These are phyloP conservation scores for Diuraphis noxia DNA, from an alignment of 1,140 invertebrate species.

Conservation along the genomic window DNA sequence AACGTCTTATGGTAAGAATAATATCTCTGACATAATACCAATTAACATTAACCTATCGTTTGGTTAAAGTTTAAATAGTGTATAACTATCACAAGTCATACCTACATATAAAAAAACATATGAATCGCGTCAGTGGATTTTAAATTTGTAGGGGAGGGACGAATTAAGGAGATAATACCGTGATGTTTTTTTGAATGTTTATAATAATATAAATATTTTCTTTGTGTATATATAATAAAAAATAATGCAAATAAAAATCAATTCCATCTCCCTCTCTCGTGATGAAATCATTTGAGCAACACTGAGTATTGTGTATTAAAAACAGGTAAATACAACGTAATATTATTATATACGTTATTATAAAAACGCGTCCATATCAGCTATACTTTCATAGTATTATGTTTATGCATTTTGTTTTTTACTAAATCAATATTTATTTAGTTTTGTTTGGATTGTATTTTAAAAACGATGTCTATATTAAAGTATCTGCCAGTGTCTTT, in stretches of 20 bases:
- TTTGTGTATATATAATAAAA: not conserved
- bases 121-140: not conserved
- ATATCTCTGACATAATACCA: not conserved
- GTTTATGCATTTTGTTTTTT: not conserved
- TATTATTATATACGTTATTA: not conserved
- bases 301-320: not conserved
- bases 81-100: not conserved
- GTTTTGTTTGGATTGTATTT: not conserved
- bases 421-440: not conserved
- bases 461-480: not conserved
- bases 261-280: too few relatives aligned
- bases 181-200: not conserved
- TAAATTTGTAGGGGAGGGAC: not conserved
- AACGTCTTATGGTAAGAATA: not conserved
- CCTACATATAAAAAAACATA: not conserved
- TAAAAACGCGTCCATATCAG: not conserved
- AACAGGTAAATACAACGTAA: not conserved
- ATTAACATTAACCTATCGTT: not conserved
- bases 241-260: not conserved
- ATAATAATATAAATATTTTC: not conserved
- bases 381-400: not conserved
- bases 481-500: not conserved
- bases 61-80: not conserved
- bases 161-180: not conserved
- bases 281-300: too few relatives aligned